Percentiles rank a stretch among this genome's conserved stretches.
phyloP scores from a whole-genome alignment of 2,113 vertebrate genomes.

The Phaethon lepturus region DNA sequence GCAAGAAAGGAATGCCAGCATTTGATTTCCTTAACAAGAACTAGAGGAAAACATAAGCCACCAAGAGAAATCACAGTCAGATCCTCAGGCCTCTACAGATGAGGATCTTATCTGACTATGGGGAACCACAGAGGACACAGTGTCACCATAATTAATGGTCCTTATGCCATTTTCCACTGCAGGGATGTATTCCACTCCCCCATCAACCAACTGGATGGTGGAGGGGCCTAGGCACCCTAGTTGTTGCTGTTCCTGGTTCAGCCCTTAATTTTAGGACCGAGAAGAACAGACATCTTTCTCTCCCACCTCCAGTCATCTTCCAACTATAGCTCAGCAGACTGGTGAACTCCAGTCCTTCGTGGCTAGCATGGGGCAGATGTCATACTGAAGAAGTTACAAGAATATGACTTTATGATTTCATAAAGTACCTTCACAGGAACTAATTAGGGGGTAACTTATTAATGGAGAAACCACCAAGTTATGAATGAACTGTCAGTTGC shows the following conservation, averaged over 20 bases:
- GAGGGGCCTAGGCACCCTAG: not conserved
- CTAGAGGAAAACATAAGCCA: not conserved
- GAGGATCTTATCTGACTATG: not conserved
- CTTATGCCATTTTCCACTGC: not conserved
- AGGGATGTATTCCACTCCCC: not conserved
- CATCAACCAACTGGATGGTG: not conserved
- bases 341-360: not conserved
- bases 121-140: not conserved
- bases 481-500: constrained; percentile 26
- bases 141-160: not conserved
- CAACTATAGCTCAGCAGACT: not conserved
- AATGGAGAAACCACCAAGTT: not conserved
- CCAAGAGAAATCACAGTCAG: not conserved
- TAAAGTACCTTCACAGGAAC: constrained; percentile 42
- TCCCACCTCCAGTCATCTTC: not conserved
- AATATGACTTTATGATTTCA: constrained; percentile 22
- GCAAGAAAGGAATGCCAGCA: not conserved
- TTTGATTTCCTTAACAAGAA: not conserved
- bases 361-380: not conserved
- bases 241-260: not conserved
- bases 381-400: not conserved
- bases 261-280: not conserved
- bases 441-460: constrained; percentile 28
- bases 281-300: not conserved
- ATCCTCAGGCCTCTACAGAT: not conserved